These are phyloP conservation scores for Sphyrna mokarran DNA, from an alignment of 2,113 vertebrate species.

Conservation along the genomic window DNA sequence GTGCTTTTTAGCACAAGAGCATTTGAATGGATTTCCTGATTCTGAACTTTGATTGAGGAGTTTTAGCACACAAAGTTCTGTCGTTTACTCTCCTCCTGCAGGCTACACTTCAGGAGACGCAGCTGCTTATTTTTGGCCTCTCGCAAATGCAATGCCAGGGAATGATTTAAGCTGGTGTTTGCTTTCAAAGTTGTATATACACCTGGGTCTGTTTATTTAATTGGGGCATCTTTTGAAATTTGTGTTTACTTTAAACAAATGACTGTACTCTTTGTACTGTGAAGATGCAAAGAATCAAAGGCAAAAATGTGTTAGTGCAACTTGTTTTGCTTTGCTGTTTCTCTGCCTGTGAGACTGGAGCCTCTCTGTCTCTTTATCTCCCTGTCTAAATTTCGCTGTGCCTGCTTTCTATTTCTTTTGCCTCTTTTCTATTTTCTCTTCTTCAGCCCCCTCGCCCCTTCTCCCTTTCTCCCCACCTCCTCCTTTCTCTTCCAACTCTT, in stretches of 20 bases:
- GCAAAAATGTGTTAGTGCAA: neutral
- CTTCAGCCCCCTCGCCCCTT: neutral
- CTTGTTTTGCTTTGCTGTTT: neutral
- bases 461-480: neutral
- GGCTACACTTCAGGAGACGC: neutral
- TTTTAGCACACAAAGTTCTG: neutral
- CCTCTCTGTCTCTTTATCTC: neutral
- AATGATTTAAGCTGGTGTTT: neutral
- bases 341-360: too few relatives aligned
- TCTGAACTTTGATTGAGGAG: neutral
- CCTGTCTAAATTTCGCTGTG: neutral
- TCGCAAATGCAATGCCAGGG: neutral
- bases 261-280: neutral
- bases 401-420: neutral
- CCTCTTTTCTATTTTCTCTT: neutral
- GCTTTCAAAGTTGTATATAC: neutral
- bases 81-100: neutral
- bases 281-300: neutral
- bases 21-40: neutral
- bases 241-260: neutral
- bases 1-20: neutral
- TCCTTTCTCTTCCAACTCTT: neutral
- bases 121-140: neutral
- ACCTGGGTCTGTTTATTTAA: neutral
- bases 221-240: neutral